phyloP scores from a whole-genome alignment of 1,140 invertebrate species.

The Diprion similis region DNA sequence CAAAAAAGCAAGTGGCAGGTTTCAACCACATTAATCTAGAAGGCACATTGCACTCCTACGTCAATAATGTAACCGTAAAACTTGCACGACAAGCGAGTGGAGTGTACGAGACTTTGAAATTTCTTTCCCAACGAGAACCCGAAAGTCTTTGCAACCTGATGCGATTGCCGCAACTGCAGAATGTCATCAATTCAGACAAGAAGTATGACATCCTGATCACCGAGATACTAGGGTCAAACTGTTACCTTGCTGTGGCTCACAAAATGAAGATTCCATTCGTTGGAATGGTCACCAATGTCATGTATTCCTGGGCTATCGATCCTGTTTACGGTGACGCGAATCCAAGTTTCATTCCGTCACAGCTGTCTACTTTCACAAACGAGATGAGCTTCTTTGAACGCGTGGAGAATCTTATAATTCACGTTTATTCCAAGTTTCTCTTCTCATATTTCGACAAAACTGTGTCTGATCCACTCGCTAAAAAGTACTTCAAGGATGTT shows the following conservation, averaged over 20 bases:
- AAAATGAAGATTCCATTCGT: neutral
- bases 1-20: slow-evolving; percentile 43
- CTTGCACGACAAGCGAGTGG: neutral
- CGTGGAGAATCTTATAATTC: slow-evolving; percentile 34
- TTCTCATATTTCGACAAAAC: neutral
- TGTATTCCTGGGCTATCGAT: neutral
- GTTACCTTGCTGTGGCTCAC: neutral
- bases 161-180: neutral
- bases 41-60: neutral
- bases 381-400: slow-evolving; percentile 43
- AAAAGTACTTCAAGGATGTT: slow-evolving; percentile 63
- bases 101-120: neutral
- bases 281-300: neutral
- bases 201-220: neutral
- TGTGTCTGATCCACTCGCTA: slow-evolving; percentile 17
- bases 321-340: neutral
- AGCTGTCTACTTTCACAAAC: neutral
- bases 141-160: neutral
- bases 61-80: neutral
- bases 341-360: neutral
- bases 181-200: neutral
- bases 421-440: slow-evolving; percentile 13
- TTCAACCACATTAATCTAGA: slow-evolving; percentile 36
- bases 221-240: neutral
- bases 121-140: neutral